Evolutionary conservation across 2,113 vertebrate genomes (phyloP).

Genomic region (Symphodus melops): DNA sequence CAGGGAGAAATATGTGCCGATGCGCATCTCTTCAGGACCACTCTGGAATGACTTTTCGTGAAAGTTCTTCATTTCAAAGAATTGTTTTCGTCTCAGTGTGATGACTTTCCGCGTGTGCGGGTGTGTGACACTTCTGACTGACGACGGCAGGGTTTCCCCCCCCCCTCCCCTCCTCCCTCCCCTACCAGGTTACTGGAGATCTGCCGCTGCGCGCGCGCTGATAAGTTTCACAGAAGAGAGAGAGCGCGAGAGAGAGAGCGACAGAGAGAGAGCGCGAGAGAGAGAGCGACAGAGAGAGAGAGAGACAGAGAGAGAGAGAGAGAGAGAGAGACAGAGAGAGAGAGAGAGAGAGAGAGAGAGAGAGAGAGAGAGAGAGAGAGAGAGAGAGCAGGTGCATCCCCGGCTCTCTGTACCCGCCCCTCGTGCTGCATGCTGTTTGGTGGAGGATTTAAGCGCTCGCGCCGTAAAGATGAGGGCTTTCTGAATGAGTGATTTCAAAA

Average conservation of each 20-base stretch:
- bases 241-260: constrained; percentile 5
- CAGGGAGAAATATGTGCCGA: not conserved
- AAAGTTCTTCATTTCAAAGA: constrained; percentile 73
- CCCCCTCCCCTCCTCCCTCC: no score
- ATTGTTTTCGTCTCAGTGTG: constrained; percentile 62
- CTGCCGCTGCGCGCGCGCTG: constrained; percentile 26
- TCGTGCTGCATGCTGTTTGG: not conserved
- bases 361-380: constrained; percentile 27
- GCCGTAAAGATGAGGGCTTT: constrained; percentile 55
- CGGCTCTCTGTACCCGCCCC: constrained; percentile 53
- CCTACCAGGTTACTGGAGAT: constrained; percentile 67
- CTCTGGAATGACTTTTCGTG: constrained; percentile 37
- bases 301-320: constrained; percentile 26
- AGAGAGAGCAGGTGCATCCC: constrained; percentile 64
- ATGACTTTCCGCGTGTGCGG: constrained; percentile 67
- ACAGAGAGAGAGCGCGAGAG: constrained; percentile 7
- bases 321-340: constrained; percentile 17
- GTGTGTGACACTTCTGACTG: constrained; percentile 45
- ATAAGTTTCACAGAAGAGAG: constrained; percentile 65
- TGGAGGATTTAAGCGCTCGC: constrained; percentile 74
- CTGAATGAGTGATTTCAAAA: constrained; percentile 74
- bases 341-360: constrained; percentile 14
- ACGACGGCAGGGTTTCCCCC: constrained; percentile 75
- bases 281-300: constrained; percentile 31
- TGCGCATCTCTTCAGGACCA: constrained; percentile 4